These are phyloP conservation scores for Brienomyrus brachyistius DNA, from an alignment of 2,113 vertebrate genomes.

Conservation along the genomic window DNA sequence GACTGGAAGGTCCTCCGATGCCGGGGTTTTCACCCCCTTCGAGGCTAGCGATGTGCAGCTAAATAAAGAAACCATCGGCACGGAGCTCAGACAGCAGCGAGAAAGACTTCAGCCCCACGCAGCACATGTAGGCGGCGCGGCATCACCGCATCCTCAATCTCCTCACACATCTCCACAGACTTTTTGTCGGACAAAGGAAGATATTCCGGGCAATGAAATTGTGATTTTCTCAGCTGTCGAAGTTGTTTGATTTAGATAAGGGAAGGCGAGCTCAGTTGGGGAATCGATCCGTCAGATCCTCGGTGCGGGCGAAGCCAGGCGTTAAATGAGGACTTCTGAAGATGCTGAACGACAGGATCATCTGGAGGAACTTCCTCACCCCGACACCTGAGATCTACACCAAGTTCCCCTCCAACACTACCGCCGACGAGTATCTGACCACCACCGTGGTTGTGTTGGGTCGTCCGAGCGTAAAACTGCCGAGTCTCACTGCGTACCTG, in stretches of 20 bases:
- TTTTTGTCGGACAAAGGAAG: background rate
- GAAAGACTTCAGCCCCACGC: background rate
- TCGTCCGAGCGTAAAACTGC: slow-evolving; percentile 27
- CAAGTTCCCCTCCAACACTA: slow-evolving; percentile 13
- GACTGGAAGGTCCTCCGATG: background rate
- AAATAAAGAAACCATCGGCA: background rate
- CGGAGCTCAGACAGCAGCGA: background rate
- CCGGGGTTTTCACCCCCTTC: too few relatives aligned
- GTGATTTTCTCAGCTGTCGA: background rate
- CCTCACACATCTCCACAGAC: background rate
- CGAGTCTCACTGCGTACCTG: slow-evolving; percentile 39
- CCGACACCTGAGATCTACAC: slow-evolving; percentile 23
- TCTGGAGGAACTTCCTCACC: slow-evolving; percentile 39
- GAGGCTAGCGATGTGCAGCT: background rate
- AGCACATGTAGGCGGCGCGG: background rate
- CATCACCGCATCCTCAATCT: background rate
- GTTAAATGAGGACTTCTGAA: background rate
- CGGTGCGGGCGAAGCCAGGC: background rate
- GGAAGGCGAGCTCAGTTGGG: background rate
- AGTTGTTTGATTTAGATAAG: background rate
- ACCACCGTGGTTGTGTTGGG: slow-evolving; percentile 26
- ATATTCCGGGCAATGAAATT: background rate
- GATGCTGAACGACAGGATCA: slow-evolving; percentile 30
- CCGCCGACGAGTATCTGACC: slow-evolving; percentile 26
- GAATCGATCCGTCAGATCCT: background rate